Base-by-base conservation (phyloP, 2,797 vertebrate species). In the Lindbergichthys nudifrons region DNA sequence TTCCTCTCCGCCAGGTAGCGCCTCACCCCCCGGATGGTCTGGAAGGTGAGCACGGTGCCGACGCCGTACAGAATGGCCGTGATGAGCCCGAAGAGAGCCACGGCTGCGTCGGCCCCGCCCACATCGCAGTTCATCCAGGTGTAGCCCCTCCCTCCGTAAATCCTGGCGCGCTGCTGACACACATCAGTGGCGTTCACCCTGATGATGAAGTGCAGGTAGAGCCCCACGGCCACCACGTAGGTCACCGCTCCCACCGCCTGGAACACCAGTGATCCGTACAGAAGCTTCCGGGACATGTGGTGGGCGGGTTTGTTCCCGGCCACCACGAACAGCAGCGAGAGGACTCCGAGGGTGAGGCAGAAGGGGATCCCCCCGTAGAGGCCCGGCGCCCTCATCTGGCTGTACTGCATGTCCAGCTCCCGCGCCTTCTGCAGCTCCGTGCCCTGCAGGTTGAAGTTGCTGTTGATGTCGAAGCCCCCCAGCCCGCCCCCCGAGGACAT, bases 41-140 rank as follows among this genome's bases (percentile, higher is more conserved):
- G 81, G 50, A 86, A 8, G 0, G 94, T 95, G 51, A 96, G 66
- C 80, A 93, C 94, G 0, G 91, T 67, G 5, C 97, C 98, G 2
- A 64, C 86, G 0, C 83, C 48, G 50, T 98, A 99, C 75, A 97
- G 75, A 47, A 97, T 94, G 60, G 95, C 93, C 0, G 96, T 96
- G 41, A 96, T 88, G 0, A 97, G 92, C 0, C 96, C 97, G 0
- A 99, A 99, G 52, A 99, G 90, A 4, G 95, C 95, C 1, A 99
- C 96, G 0, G 96, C 95, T 0, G 96, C 98, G 0, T 99, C 98
- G 0, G 92, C 97, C 0, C 98, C 98, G 18, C 95, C 87, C 30
- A 99, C 94, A 0, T 88, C 82, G 1, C 98, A 99, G 93, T 90
- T 97, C 97, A 98, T 97, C 93, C 96, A 98, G 56, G 96, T 98